Percentiles rank a stretch among this genome's conserved stretches.
Conservation (phyloP, 2,888 invertebrate species). For the Agrochola circellaris region DNA sequence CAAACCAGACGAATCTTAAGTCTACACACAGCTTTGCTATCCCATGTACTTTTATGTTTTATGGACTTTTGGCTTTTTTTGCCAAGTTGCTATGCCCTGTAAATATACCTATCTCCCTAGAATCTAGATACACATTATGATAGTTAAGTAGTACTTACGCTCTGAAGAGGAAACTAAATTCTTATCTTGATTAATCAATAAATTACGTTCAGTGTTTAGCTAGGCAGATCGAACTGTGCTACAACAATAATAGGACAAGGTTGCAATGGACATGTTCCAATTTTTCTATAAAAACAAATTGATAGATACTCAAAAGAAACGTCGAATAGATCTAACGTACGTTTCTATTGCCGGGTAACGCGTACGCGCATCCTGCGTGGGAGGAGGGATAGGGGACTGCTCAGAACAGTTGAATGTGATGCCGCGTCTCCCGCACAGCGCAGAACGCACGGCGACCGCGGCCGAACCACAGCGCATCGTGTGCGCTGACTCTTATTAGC, state of each 20-base stretch:
- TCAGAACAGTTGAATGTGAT: slow-evolving; percentile 71
- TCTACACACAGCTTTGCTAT: not conserved
- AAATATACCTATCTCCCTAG: not conserved
- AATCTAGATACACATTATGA: not conserved
- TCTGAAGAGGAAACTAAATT: not conserved
- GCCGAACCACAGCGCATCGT: slow-evolving; percentile 49
- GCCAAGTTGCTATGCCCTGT: not conserved
- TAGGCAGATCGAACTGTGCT: slow-evolving; percentile 5
- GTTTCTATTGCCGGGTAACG: slow-evolving; percentile 59
- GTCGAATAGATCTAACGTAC: slow-evolving; percentile 35
- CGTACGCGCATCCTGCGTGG: slow-evolving; percentile 74
- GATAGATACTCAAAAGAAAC: slow-evolving; percentile 33
- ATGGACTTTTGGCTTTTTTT: not conserved
- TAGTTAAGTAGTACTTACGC: not conserved
- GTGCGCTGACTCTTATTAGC: slow-evolving; percentile 38
- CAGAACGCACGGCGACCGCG: slow-evolving; percentile 63
- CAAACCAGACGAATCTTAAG: not conserved
- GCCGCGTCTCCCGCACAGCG: slow-evolving; percentile 70
- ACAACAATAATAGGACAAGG: not conserved
- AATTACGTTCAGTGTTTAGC: not conserved
- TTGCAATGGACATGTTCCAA: slow-evolving; percentile 21
- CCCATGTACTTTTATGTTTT: not conserved
- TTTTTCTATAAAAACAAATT: slow-evolving; percentile 30
- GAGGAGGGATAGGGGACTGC: slow-evolving; percentile 71
- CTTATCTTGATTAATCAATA: not conserved